Evolutionary conservation across 2,113 vertebrate genomes (phyloP).

Genomic region (Hiodon tergisus): DNA sequence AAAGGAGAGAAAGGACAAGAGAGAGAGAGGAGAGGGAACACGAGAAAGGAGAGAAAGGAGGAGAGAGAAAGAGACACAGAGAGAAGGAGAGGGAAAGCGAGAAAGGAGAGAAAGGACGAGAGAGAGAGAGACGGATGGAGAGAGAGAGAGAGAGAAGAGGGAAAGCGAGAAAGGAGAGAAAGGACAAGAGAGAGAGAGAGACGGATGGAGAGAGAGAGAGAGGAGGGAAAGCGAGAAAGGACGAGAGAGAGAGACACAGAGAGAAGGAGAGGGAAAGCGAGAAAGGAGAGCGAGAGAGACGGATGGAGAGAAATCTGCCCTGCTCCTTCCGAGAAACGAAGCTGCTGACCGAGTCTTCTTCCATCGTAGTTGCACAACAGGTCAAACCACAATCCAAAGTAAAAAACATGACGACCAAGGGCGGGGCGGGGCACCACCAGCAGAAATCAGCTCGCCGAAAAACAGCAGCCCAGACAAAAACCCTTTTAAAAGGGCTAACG

Average conservation of each 20-base stretch:
- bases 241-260: too few relatives aligned
- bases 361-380: constrained; percentile 30
- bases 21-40: too few relatives aligned
- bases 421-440: constrained; percentile 17
- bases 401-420: constrained; percentile 4
- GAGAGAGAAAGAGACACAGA: too few relatives aligned
- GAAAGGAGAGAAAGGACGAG: too few relatives aligned
- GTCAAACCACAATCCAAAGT: constrained; percentile 29
- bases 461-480: constrained; percentile 17
- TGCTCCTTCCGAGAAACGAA: background rate
- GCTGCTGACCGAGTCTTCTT: constrained; percentile 15
- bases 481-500: constrained; percentile 9
- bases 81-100: too few relatives aligned
- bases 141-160: too few relatives aligned
- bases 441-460: background rate
- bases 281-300: background rate
- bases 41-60: too few relatives aligned
- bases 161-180: too few relatives aligned
- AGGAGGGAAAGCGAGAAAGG: background rate
- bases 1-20: background rate
- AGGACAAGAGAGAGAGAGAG: too few relatives aligned
- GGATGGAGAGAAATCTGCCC: background rate
- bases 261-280: background rate
- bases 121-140: too few relatives aligned
- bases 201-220: too few relatives aligned